Evolutionary conservation across 30 jellyfish, hydroid and myxozoan species (phyloP).

Genomic region (Clytia hemisphaerica): DNA sequence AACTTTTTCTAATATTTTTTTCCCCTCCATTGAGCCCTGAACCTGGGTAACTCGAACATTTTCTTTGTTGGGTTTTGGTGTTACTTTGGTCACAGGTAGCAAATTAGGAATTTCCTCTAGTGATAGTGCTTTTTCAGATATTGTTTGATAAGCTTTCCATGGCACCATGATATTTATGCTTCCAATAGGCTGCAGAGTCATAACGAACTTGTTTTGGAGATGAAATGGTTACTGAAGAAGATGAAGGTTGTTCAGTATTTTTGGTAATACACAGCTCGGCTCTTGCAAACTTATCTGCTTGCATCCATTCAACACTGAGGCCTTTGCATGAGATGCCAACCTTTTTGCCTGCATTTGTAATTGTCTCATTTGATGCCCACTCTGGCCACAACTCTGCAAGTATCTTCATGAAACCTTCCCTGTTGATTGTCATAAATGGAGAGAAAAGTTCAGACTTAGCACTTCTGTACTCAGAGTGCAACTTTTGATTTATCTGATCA

Average conservation of each 20-base stretch:
- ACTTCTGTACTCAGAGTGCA: constrained; percentile 10
- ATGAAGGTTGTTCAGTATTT: not conserved
- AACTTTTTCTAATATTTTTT: constrained; percentile 2
- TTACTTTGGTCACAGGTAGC: not conserved
- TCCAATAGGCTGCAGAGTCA: constrained; percentile 6
- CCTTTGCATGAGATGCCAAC: not conserved
- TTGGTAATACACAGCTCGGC: not conserved
- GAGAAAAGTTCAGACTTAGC: not conserved
- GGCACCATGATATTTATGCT: not conserved
- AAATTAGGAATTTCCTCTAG: too few relatives aligned
- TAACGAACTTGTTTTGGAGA: constrained; percentile 1
- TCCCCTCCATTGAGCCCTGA: constrained; percentile 12
- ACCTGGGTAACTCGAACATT: constrained; percentile 19
- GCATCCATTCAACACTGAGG: constrained; percentile 5
- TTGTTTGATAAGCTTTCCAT: not conserved
- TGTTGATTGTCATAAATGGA: constrained; percentile 3
- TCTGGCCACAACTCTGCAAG: not conserved
- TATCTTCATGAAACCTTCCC: constrained; percentile 11
- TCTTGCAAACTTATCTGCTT: not conserved
- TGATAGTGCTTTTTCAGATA: too few relatives aligned
- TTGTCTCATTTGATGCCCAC: not conserved
- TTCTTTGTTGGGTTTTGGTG: not conserved
- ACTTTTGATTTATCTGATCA: constrained; percentile 9
- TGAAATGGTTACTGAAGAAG: not conserved
- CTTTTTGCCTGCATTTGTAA: not conserved